phyloP scores from a whole-genome alignment of 2,888 invertebrate genomes.

The Brachyptera risi region DNA sequence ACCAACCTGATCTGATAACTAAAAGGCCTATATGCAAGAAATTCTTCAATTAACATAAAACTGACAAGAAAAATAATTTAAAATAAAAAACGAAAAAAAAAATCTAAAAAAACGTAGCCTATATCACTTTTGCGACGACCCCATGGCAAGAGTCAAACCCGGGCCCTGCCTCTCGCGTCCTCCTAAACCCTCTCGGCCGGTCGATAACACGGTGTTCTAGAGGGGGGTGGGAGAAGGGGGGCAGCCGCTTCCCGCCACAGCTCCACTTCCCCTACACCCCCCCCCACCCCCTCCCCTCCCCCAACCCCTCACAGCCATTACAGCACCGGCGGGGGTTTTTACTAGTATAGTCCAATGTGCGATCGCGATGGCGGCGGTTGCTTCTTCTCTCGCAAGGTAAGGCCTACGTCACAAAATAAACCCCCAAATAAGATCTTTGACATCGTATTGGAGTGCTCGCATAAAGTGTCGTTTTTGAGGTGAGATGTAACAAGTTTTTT shows the following conservation, averaged over 20 bases:
- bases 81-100: no score
- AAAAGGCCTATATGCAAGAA: no score
- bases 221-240: neutral
- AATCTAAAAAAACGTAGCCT: no score
- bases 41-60: no score
- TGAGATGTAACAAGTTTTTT: no score
- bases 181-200: neutral
- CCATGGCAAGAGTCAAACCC: slow-evolving; percentile 3
- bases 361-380: slow-evolving; percentile 66
- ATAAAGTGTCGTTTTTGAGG: no score
- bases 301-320: neutral
- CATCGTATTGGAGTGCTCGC: no score
- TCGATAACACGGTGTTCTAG: neutral
- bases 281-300: neutral
- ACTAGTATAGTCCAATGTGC: slow-evolving; percentile 53
- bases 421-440: no score
- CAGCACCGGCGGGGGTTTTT: slow-evolving; percentile 19
- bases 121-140: no score
- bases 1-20: no score
- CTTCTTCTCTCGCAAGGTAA: slow-evolving; percentile 62
- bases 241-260: neutral
- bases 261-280: neutral
- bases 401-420: no score
- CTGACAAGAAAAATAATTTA: no score
- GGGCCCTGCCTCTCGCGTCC: neutral